Evolutionary conservation across 2,888 invertebrate species (phyloP).

Genomic region (Carcina quercana): DNA sequence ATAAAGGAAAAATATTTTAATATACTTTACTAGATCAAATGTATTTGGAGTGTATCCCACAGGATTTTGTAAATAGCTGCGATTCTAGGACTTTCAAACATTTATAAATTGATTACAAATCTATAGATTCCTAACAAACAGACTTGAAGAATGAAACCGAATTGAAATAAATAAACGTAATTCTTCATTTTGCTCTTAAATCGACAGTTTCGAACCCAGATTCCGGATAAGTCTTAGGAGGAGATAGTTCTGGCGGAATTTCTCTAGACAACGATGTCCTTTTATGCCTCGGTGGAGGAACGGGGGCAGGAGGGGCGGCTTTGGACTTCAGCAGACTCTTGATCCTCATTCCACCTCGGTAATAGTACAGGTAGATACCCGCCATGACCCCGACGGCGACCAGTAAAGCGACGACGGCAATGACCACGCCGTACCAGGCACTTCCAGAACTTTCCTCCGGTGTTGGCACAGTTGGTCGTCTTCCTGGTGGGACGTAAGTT

Average conservation of each 20-base stretch:
- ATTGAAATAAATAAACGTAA: too few species aligned
- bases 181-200: constrained; percentile 44
- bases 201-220: constrained; percentile 69
- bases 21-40: too few species aligned
- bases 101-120: too few species aligned
- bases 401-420: constrained; percentile 79
- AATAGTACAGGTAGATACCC: constrained; percentile 83
- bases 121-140: too few species aligned
- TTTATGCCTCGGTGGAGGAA: constrained; percentile 63
- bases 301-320: constrained; percentile 44
- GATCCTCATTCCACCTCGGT: constrained; percentile 80
- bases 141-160: too few species aligned
- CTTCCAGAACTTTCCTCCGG: constrained; percentile 59
- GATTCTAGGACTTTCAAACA: too few species aligned
- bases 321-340: constrained; percentile 76
- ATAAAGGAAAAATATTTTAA: too few species aligned
- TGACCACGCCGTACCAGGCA: constrained; percentile 72
- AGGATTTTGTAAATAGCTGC: too few species aligned
- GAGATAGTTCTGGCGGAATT: constrained; percentile 46
- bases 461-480: constrained; percentile 54
- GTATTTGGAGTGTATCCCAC: too few species aligned
- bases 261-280: constrained; percentile 54
- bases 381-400: constrained; percentile 78
- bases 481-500: constrained; percentile 54
- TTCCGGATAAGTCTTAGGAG: constrained; percentile 52